Evolutionary conservation across 2,113 vertebrate species (phyloP).

Genomic region (Pelusios castaneus): DNA sequence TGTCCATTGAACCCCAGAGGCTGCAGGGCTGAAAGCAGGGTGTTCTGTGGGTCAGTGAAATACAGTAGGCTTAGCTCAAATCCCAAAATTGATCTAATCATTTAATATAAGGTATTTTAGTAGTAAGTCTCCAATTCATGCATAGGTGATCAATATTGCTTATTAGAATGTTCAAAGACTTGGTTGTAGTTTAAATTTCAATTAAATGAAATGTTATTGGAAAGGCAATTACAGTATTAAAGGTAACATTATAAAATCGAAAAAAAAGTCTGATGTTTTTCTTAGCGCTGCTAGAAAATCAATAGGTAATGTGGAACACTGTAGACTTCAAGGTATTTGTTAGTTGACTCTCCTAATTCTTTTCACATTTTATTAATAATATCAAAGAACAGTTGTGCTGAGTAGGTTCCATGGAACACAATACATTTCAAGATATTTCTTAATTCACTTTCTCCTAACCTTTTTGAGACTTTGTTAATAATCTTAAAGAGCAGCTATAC

Average conservation of each 20-base stretch:
- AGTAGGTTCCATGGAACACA: neutral
- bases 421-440: neutral
- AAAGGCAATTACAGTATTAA: slow-evolving; percentile 6
- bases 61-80: neutral
- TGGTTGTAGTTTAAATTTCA: slow-evolving; percentile 1
- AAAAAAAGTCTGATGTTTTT: neutral
- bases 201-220: slow-evolving; percentile 11
- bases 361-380: neutral
- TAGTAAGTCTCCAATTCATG: neutral
- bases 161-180: neutral
- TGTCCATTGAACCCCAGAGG: neutral
- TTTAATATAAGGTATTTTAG: slow-evolving; percentile 29
- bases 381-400: neutral
- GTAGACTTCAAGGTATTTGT: neutral
- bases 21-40: neutral
- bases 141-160: slow-evolving; percentile 29
- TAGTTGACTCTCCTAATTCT: neutral
- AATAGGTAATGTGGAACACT: neutral
- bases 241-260: neutral
- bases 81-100: neutral
- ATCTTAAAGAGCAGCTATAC: neutral
- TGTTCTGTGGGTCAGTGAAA: neutral
- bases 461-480: neutral
- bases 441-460: neutral
- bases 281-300: neutral